These are phyloP conservation scores for Gasterosteus nipponicus DNA, from an alignment of 2,113 vertebrate species.

Conservation along the genomic window DNA sequence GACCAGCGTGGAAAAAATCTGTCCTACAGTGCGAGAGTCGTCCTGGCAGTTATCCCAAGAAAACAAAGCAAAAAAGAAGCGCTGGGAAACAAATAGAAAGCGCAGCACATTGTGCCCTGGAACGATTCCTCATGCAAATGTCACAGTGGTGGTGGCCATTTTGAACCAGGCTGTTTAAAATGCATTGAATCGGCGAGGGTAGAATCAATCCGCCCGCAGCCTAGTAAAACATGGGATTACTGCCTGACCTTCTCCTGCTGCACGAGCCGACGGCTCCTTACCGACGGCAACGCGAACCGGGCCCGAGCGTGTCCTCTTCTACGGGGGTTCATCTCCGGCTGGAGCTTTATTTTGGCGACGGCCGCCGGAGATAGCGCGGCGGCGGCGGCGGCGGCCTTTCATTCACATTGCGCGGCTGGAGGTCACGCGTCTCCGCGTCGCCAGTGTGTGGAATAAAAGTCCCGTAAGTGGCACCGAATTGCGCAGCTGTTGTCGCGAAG, in stretches of 20 bases:
- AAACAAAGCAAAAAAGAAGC: neutral
- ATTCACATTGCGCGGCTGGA: slow-evolving; percentile 35
- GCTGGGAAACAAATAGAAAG: slow-evolving; percentile 58
- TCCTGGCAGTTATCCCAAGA: slow-evolving; percentile 44
- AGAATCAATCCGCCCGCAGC: slow-evolving; percentile 74
- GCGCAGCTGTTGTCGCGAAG: slow-evolving; percentile 68
- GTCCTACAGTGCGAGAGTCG: slow-evolving; percentile 30
- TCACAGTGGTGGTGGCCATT: slow-evolving; percentile 70
- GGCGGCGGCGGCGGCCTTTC: slow-evolving; percentile 1
- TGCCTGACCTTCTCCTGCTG: slow-evolving; percentile 73
- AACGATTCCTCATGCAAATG: slow-evolving; percentile 78
- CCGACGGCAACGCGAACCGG: slow-evolving; percentile 64
- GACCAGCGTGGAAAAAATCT: slow-evolving; percentile 4
- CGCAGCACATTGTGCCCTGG: slow-evolving; percentile 53
- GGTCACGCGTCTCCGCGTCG: slow-evolving; percentile 33
- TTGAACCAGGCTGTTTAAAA: slow-evolving; percentile 78
- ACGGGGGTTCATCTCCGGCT: slow-evolving; percentile 34
- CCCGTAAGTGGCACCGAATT: slow-evolving; percentile 59
- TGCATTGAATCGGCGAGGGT: slow-evolving; percentile 77
- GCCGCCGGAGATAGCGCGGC: neutral
- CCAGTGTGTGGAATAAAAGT: slow-evolving; percentile 49
- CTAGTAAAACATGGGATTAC: slow-evolving; percentile 78
- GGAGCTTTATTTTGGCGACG: slow-evolving; percentile 20
- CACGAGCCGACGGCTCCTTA: slow-evolving; percentile 50
- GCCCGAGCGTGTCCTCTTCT: slow-evolving; percentile 55